Conservation (phyloP, 2,888 invertebrate genomes). For the Mylabris sibirica region DNA sequence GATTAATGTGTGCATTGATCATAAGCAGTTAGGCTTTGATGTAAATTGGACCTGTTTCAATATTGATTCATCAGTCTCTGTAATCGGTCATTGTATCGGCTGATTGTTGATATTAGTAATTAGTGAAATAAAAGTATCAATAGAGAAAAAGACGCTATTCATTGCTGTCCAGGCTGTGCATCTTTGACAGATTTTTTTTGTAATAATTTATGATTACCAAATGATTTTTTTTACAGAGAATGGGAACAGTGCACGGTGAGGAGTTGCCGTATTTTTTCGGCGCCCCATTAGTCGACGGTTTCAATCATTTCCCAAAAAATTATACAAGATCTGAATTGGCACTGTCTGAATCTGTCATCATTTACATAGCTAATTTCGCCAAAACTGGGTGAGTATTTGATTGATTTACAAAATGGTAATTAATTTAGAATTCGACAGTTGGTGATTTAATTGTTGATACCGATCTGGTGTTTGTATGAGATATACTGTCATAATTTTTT, state of each 20-base stretch:
- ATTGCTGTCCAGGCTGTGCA: too few relatives aligned
- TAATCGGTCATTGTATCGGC: neutral
- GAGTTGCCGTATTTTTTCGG: slow-evolving; percentile 92
- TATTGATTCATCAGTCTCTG: neutral
- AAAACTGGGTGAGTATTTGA: slow-evolving; percentile 79
- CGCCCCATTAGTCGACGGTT: slow-evolving; percentile 85
- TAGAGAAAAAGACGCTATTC: too few relatives aligned
- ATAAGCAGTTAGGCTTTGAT: slow-evolving; percentile 8
- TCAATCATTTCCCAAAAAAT: slow-evolving; percentile 84
- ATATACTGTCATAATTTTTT: neutral
- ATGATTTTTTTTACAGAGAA: slow-evolving; percentile 68
- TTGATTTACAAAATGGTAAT: neutral
- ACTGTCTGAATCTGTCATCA: slow-evolving; percentile 86
- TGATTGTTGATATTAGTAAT: neutral
- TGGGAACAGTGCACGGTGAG: slow-evolving; percentile 93
- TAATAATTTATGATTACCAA: too few relatives aligned
- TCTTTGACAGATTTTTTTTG: too few relatives aligned
- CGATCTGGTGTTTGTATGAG: neutral
- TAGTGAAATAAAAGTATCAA: neutral
- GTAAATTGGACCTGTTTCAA: slow-evolving; percentile 8
- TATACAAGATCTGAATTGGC: slow-evolving; percentile 88
- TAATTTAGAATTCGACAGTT: neutral
- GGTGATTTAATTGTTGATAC: neutral
- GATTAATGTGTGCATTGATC: neutral
- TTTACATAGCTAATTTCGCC: slow-evolving; percentile 88